A percentile compares a stretch with the other conserved stretches of the same genome.
Evolutionary conservation across 2,113 vertebrate species (phyloP).

Genomic region (Takifugu bimaculatus): DNA sequence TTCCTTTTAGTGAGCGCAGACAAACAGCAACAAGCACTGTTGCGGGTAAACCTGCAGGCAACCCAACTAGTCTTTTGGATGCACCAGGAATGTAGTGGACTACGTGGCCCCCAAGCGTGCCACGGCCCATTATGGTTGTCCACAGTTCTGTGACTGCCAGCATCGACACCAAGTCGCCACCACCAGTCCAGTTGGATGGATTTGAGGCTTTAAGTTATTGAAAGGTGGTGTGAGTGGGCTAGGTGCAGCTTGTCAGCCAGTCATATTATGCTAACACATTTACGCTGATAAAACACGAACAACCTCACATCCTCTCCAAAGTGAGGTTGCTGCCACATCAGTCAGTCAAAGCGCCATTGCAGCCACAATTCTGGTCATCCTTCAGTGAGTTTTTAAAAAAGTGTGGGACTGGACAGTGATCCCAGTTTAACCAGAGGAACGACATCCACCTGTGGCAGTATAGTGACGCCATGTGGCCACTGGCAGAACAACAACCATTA

Average conservation of each 20-base stretch:
- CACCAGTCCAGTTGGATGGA: slow-evolving; percentile 70
- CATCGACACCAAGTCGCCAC: slow-evolving; percentile 46
- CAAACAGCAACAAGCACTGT: slow-evolving; percentile 58
- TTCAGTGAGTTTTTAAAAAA: slow-evolving; percentile 40
- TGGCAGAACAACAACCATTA: not conserved
- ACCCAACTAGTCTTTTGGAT: slow-evolving; percentile 57
- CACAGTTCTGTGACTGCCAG: slow-evolving; percentile 69
- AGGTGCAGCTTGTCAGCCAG: slow-evolving; percentile 34
- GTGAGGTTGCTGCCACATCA: slow-evolving; percentile 37
- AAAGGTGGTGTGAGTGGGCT: slow-evolving; percentile 57
- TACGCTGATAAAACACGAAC: slow-evolving; percentile 29
- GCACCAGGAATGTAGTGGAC: slow-evolving; percentile 50
- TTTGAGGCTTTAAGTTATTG: slow-evolving; percentile 67
- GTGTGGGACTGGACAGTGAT: slow-evolving; percentile 4
- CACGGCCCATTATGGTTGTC: slow-evolving; percentile 65
- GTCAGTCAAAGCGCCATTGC: slow-evolving; percentile 25
- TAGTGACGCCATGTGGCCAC: slow-evolving; percentile 52
- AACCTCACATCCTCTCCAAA: slow-evolving; percentile 22
- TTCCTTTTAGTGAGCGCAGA: slow-evolving; percentile 60
- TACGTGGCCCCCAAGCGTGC: slow-evolving; percentile 49
- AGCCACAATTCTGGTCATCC: slow-evolving; percentile 42
- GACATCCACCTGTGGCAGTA: slow-evolving; percentile 32
- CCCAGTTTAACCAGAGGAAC: not conserved
- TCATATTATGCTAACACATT: slow-evolving; percentile 45
- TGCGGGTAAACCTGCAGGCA: slow-evolving; percentile 63